phyloP scores from a whole-genome alignment of 2,797 vertebrate species.

The Helicolenus hilgendorfi region DNA sequence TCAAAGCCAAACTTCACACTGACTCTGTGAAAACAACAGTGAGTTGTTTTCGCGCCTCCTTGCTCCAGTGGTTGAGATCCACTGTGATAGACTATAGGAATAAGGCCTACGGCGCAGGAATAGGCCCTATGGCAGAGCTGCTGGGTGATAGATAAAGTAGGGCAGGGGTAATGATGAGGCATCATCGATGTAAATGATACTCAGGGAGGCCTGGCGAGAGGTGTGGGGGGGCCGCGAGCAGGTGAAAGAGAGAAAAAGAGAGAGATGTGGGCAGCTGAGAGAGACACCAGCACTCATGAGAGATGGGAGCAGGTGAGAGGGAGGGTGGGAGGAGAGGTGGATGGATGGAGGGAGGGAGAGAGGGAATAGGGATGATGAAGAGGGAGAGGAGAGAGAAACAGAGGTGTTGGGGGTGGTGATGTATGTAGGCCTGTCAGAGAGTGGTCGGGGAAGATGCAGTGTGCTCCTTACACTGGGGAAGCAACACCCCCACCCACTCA shows the following conservation, averaged over 20 bases:
- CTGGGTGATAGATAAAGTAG: constrained; percentile 89
- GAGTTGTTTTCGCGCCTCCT: constrained; percentile 18
- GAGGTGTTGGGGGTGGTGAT: constrained; percentile 91
- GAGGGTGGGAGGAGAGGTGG: constrained; percentile 73
- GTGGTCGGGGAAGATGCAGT: constrained; percentile 91
- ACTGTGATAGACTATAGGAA: constrained; percentile 44
- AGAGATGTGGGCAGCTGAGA: constrained; percentile 67
- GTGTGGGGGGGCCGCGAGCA: constrained; percentile 62
- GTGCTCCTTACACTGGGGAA: constrained; percentile 88
- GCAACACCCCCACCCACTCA: constrained; percentile 85
- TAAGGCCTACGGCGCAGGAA: constrained; percentile 63
- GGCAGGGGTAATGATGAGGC: constrained; percentile 90
- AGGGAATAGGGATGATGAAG: constrained; percentile 89
- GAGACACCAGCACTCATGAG: constrained; percentile 81
- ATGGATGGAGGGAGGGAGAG: constrained; percentile 85
- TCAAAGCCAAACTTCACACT: background rate
- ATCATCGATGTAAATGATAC: constrained; percentile 91
- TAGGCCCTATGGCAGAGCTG: constrained; percentile 66
- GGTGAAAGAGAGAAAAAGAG: constrained; percentile 77
- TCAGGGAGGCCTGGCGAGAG: constrained; percentile 90
- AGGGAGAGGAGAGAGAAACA: constrained; percentile 88
- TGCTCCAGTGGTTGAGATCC: constrained; percentile 20
- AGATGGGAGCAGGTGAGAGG: constrained; percentile 80
- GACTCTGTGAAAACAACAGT: constrained; percentile 26
- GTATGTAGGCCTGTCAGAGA: constrained; percentile 92